These are phyloP conservation scores for Pituophis catenifer DNA, from an alignment of 2,113 vertebrate species.

Conservation along the genomic window DNA sequence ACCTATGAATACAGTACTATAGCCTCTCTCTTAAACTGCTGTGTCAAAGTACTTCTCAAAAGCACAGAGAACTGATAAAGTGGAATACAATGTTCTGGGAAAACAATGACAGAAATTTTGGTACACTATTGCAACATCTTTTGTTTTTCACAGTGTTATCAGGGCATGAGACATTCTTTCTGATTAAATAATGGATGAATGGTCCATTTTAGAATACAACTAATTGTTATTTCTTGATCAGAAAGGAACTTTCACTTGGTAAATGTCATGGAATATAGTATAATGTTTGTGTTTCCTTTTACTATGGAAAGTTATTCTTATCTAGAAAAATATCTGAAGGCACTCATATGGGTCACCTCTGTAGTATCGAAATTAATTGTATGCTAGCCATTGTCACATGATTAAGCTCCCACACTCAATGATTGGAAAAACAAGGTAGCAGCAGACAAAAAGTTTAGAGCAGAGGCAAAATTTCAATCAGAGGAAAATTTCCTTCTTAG, in stretches of 20 bases:
- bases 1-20: not conserved
- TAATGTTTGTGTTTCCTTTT: not conserved
- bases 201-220: not conserved
- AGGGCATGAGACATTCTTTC: not conserved
- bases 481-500: not conserved
- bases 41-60: not conserved
- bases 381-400: not conserved
- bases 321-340: not conserved
- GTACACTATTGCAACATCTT: constrained; percentile 8
- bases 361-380: not conserved
- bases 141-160: constrained; percentile 6
- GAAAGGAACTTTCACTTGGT: not conserved
- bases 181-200: not conserved
- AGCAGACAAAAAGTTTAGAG: not conserved
- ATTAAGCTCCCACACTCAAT: not conserved
- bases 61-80: not conserved
- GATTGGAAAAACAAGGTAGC: not conserved
- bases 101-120: not conserved
- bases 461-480: not conserved
- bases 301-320: not conserved
- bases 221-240: not conserved
- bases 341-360: not conserved
- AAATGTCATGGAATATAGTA: not conserved
- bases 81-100: not conserved
- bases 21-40: not conserved